Base-by-base conservation (phyloP, 2,888 invertebrate genomes). In the Drosophila rubida region DNA sequence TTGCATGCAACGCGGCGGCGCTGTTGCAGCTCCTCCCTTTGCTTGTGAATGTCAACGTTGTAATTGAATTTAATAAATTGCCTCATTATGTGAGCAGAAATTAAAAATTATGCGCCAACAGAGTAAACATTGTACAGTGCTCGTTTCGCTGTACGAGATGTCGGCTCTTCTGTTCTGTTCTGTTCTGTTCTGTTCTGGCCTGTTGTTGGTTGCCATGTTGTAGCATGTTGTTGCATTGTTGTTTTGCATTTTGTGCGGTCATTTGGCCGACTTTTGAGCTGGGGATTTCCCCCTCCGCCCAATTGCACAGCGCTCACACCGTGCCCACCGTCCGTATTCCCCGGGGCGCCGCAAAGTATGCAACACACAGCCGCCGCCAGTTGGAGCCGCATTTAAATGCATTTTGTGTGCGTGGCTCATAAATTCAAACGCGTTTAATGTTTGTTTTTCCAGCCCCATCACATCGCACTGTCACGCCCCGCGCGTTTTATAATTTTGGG, bases 61-160 rank as follows among this genome's bases (percentile, higher is more conserved):
- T 91, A 91, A 91, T 91, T 91, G 91, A 91, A 91, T 91, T 90
- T 89, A 91, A 91, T 91, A 91, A 91, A 91, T 91, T 91, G 89
- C 91, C 91, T 91, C 90, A 91, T 91, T 91, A 91, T 89, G 88
- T 79, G 79, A 70, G 82, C 61, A 79, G 76, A 86, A 80, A 80
- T 80, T 79, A 86, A 86, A 80, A 74, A 83, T 71, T 72, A 77
- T 85, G 80, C 71, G 65, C 66, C 73, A 75, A 69, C 60, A 49
- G 69, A 64, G 67, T 64, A 58, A 54, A 55, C 68, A 76, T 51
- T 41, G 61, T 41, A 49, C 72, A 13, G 51, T 37, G 59, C 49
- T 58, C 60, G 73, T 55, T 65, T 61, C 53, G 50, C 22, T 49
- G 30, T 67, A 55, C 46, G 55, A 1, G 19, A 19, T 75, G 58